These are phyloP conservation scores for Hydractinia echinata DNA, from an alignment of 30 jellyfish, hydroid and myxozoan species.

Conservation along the genomic window DNA sequence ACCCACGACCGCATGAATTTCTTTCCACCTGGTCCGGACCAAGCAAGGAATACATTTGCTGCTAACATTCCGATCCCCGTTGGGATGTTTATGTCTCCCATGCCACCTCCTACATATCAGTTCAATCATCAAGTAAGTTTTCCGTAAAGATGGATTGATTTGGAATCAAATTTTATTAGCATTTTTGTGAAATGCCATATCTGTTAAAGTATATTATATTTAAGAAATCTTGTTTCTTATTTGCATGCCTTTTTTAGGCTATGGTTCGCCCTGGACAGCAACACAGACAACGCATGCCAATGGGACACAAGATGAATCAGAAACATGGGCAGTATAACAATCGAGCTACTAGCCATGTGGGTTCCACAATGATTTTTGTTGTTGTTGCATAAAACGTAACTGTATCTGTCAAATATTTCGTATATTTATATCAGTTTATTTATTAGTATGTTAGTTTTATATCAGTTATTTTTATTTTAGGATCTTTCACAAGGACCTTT, in stretches of 20 bases:
- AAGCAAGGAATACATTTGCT: conserved; percentile 94
- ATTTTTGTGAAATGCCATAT: not conserved
- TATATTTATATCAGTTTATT: too few relatives aligned
- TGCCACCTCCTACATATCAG: conserved; percentile 96
- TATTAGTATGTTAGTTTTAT: not conserved
- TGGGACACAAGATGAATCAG: conserved; percentile 47
- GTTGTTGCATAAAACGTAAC: too few relatives aligned
- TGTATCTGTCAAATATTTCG: too few relatives aligned
- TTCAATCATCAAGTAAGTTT: conserved; percentile 74
- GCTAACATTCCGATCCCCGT: conserved; percentile 95
- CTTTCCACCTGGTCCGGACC: conserved; percentile 99
- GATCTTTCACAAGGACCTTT: conserved; percentile 90
- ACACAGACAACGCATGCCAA: conserved; percentile 55
- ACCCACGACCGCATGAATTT: conserved; percentile 97
- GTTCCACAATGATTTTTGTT: too few relatives aligned
- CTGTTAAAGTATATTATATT: not conserved
- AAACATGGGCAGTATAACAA: conserved; percentile 54
- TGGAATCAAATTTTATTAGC: not conserved
- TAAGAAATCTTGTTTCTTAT: not conserved
- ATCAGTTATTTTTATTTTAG: conserved; percentile 42
- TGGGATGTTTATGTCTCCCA: conserved; percentile 93
- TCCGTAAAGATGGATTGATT: not conserved
- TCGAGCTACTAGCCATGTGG: conserved; percentile 11
- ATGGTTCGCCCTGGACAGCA: conserved; percentile 95
- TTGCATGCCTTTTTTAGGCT: conserved; percentile 38